A percentile compares a stretch with the other conserved stretches of the same genome.
Conservation (phyloP, 1,140 invertebrate species). For the Manduca sexta region DNA sequence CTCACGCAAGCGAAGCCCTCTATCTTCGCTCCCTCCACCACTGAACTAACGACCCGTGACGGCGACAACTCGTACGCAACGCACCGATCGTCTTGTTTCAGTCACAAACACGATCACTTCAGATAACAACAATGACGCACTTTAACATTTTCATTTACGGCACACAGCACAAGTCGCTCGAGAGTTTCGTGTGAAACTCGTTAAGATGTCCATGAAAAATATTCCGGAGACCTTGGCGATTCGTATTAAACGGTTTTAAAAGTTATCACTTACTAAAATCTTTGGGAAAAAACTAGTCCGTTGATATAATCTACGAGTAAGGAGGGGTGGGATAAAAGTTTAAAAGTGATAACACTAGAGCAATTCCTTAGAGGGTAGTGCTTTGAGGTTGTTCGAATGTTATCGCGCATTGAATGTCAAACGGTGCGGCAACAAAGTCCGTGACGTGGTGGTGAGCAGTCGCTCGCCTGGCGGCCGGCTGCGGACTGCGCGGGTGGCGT, state of each 20-base stretch:
- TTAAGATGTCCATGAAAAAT: neutral
- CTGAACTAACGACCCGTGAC: constrained; percentile 60
- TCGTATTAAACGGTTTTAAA: constrained; percentile 2
- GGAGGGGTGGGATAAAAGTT: constrained; percentile 17
- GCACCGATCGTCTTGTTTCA: constrained; percentile 48
- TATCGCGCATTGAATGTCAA: constrained; percentile 60
- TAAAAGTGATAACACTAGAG: constrained; percentile 38
- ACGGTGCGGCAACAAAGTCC: constrained; percentile 31
- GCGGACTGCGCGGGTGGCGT: constrained; percentile 57
- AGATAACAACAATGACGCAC: constrained; percentile 29
- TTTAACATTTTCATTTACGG: constrained; percentile 23
- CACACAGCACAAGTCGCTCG: neutral
- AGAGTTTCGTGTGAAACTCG: neutral
- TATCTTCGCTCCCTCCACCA: constrained; percentile 46
- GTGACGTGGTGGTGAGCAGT: constrained; percentile 26
- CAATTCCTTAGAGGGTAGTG: constrained; percentile 50
- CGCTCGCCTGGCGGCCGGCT: constrained; percentile 56
- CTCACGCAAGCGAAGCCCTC: constrained; percentile 50
- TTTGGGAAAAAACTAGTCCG: neutral
- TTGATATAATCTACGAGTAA: too few relatives aligned
- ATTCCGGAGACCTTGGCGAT: too few relatives aligned
- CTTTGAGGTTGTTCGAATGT: constrained; percentile 51
- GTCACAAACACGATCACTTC: constrained; percentile 56
- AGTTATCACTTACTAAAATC: constrained; percentile 14
- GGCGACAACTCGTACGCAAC: constrained; percentile 41